These are phyloP conservation scores for Porphyrio hochstetteri DNA, from an alignment of 2,113 vertebrate species.

Conservation along the genomic window DNA sequence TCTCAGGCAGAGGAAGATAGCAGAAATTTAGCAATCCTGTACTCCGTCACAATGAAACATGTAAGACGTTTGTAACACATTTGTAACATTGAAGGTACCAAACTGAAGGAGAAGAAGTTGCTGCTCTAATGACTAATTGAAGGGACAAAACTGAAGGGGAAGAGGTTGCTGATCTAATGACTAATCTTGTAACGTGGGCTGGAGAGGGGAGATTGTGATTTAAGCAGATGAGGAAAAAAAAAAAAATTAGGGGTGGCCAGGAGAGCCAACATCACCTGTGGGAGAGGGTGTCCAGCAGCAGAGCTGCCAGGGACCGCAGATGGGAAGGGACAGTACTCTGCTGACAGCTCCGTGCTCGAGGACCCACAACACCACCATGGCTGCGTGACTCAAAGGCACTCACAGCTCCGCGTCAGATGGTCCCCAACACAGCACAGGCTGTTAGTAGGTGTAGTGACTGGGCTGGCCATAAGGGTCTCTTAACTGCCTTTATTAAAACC, in stretches of 20 bases:
- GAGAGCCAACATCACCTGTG: neutral
- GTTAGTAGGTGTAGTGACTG: neutral
- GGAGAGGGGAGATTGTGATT: neutral
- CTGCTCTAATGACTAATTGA: neutral
- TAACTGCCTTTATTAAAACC: neutral
- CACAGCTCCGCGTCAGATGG: neutral
- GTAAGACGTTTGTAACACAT: neutral
- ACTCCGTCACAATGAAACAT: neutral
- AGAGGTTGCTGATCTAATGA: neutral
- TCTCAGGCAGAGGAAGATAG: neutral
- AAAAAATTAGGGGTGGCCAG: rapidly evolving
- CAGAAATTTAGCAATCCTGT: neutral
- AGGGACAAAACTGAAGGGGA: neutral
- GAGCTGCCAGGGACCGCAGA: neutral
- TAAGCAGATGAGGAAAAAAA: neutral
- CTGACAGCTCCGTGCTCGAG: neutral
- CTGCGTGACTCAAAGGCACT: neutral
- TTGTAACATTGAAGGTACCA: neutral
- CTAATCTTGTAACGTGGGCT: neutral
- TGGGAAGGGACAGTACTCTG: neutral
- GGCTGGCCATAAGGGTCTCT: neutral
- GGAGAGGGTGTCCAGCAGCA: neutral
- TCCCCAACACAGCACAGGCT: neutral
- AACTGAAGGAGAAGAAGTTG: neutral
- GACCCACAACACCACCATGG: rapidly evolving